Evolutionary conservation across 1,140 invertebrate species (phyloP).

Genomic region (Mya arenaria): DNA sequence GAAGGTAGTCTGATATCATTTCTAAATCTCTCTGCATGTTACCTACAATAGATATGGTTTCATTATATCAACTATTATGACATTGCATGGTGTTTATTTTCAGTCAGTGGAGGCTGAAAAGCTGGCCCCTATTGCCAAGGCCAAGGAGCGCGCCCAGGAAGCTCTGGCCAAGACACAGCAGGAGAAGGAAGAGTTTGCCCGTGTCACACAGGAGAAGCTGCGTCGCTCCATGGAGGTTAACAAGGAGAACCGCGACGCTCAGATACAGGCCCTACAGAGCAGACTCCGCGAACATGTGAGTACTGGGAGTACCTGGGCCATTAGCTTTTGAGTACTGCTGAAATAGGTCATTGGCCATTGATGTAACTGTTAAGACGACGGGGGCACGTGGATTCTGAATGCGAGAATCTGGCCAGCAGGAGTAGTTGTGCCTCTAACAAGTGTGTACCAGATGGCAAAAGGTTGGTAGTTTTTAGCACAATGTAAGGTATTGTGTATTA

Average conservation of each 20-base stretch:
- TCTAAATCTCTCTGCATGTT: no score
- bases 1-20: no score
- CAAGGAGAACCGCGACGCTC: constrained; percentile 93
- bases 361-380: no score
- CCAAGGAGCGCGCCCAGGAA: constrained; percentile 94
- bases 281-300: constrained; percentile 91
- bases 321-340: no score
- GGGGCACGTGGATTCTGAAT: no score
- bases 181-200: constrained; percentile 91
- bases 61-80: neutral
- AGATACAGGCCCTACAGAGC: constrained; percentile 92
- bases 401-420: no score
- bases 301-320: no score
- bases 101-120: constrained; percentile 83
- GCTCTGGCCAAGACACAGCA: constrained; percentile 94
- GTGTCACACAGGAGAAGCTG: constrained; percentile 91
- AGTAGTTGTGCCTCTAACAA: no score
- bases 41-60: neutral
- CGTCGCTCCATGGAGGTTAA: constrained; percentile 94
- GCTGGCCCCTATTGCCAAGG: constrained; percentile 88
- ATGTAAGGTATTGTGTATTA: no score
- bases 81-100: neutral
- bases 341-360: no score
- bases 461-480: no score
- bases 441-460: no score